Conservation (phyloP, 2,888 invertebrate genomes). For the Heliconius ethilla region DNA sequence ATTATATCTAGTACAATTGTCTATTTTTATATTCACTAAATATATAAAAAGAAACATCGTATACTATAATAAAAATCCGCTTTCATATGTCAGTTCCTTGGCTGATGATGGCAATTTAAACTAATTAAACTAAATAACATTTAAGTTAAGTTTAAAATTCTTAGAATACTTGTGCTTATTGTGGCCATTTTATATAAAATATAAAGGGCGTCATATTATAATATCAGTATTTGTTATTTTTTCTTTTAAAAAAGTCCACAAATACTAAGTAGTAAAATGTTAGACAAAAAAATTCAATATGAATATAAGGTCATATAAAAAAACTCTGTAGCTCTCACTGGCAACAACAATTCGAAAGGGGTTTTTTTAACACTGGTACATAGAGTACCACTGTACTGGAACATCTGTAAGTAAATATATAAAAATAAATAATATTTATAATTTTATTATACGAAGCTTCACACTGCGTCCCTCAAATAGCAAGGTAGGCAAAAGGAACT, state of each 20-base stretch:
- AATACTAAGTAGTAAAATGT: constrained; percentile 21
- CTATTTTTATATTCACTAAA: neutral
- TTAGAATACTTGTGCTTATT: constrained; percentile 27
- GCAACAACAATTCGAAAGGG: constrained; percentile 15
- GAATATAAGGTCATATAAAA: constrained; percentile 29
- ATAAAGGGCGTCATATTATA: neutral
- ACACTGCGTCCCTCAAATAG: no score
- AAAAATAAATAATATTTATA: neutral
- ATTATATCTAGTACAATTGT: neutral
- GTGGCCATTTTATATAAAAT: neutral
- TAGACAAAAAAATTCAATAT: constrained; percentile 28
- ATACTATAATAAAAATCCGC: neutral
- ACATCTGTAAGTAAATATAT: constrained; percentile 2
- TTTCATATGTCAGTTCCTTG: neutral
- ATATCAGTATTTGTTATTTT: neutral
- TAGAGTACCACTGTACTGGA: no score
- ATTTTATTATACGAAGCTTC: no score
- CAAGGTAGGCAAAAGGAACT: no score
- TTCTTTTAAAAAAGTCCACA: neutral
- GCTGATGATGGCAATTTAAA: neutral
- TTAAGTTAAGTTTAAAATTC: neutral
- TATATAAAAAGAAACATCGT: neutral
- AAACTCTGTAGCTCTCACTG: constrained; percentile 19
- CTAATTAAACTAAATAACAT: constrained; percentile 15
- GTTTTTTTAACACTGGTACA: neutral